Percentiles rank a stretch among this genome's conserved stretches.
phyloP scores from a whole-genome alignment of 2,113 vertebrate genomes.

The Holacanthus passer region DNA sequence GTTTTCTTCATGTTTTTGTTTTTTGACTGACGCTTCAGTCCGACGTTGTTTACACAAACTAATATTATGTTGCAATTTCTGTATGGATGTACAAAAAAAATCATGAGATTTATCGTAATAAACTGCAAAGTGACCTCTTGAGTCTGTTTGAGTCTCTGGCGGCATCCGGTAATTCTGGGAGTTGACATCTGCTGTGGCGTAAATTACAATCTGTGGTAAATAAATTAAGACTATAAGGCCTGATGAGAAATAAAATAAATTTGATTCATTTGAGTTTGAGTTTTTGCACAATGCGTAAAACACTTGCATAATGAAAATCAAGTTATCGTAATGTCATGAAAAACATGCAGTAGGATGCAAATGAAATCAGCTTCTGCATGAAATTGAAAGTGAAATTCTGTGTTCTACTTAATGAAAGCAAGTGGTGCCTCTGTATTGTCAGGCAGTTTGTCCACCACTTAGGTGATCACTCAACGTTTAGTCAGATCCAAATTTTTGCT shows the following conservation, averaged over 20 bases:
- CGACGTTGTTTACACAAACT: conserved; percentile 78
- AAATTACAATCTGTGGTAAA: background rate
- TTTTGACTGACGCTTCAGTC: conserved; percentile 70
- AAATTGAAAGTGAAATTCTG: background rate
- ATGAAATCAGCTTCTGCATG: background rate
- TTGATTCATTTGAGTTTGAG: background rate
- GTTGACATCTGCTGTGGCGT: background rate
- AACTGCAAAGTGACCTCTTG: conserved; percentile 81
- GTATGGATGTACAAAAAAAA: conserved; percentile 78
- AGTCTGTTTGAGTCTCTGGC: conserved; percentile 61
- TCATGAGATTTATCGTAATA: conserved; percentile 81
- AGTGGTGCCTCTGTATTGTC: too few species aligned
- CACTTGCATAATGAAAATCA: background rate
- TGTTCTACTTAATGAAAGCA: background rate
- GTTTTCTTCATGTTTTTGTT: conserved; percentile 61
- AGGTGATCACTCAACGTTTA: too few species aligned
- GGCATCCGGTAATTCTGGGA: background rate
- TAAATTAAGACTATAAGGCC: background rate
- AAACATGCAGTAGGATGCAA: background rate
- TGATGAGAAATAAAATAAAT: background rate
- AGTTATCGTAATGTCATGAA: background rate
- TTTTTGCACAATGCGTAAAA: background rate
- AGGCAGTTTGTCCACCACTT: too few species aligned
- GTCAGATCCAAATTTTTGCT: background rate
- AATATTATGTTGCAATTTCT: conserved; percentile 77